Conservation (phyloP, 2,113 vertebrate genomes). For the Sula dactylatra region DNA sequence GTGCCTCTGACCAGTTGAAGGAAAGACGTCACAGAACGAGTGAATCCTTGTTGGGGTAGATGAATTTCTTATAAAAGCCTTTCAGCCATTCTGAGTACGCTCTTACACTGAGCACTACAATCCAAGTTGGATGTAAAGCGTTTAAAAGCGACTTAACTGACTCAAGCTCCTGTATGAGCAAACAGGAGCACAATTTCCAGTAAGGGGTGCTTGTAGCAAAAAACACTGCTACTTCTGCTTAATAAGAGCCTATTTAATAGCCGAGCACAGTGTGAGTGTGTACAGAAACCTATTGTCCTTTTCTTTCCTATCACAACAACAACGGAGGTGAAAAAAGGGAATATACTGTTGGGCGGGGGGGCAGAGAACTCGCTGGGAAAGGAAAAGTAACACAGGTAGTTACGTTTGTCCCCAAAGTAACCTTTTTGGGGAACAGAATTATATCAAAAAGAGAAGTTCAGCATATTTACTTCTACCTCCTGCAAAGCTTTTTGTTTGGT, state of each 20-base stretch:
- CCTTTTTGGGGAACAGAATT: neutral
- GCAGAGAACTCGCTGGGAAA: neutral
- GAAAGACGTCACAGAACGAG: neutral
- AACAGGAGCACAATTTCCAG: neutral
- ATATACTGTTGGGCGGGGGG: no score
- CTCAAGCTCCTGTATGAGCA: neutral
- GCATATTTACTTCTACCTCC: neutral
- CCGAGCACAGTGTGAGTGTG: neutral
- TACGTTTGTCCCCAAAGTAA: neutral
- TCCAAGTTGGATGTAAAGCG: neutral
- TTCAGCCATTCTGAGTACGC: neutral
- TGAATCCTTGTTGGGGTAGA: neutral
- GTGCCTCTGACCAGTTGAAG: neutral
- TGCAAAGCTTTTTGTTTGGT: neutral
- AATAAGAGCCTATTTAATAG: neutral
- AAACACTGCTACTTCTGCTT: neutral
- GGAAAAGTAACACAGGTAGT: neutral
- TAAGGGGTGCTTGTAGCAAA: neutral
- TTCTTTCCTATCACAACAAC: neutral
- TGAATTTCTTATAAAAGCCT: neutral
- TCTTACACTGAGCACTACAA: neutral
- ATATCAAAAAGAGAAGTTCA: neutral
- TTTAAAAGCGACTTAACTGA: neutral
- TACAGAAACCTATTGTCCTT: neutral
- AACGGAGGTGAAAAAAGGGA: neutral